phyloP scores from a whole-genome alignment of 2,113 vertebrate genomes.

The Aramus guarauna region DNA sequence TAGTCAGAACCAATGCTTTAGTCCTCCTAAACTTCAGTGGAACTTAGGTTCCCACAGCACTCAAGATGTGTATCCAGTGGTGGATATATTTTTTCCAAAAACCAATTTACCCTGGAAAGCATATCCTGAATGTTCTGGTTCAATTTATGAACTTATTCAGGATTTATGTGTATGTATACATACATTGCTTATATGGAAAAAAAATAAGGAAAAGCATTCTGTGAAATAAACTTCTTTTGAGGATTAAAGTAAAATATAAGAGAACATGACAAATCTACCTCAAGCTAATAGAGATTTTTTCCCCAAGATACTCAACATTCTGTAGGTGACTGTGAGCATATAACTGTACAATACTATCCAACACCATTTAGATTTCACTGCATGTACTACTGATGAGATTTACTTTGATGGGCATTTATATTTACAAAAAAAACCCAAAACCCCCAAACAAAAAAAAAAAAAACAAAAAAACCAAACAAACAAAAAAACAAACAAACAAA shows the following conservation, averaged over 20 bases:
- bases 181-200: not conserved
- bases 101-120: not conserved
- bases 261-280: not conserved
- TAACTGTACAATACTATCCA: not conserved
- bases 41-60: not conserved
- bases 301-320: not conserved
- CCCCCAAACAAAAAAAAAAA: too few species aligned
- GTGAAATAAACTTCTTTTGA: not conserved
- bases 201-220: not conserved
- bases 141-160: slow-evolving; percentile 8
- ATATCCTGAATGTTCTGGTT: not conserved
- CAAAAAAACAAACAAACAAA: too few species aligned
- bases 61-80: not conserved
- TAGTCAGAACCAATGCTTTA: not conserved
- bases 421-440: not conserved
- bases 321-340: not conserved
- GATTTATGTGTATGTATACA: not conserved
- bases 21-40: not conserved
- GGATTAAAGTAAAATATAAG: not conserved
- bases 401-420: not conserved
- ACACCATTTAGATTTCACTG: not conserved
- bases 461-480: too few species aligned
- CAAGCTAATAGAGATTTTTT: not conserved
- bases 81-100: not conserved
- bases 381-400: not conserved